Base-by-base conservation (phyloP, 2,113 vertebrate species). In the Cygnus atratus region DNA sequence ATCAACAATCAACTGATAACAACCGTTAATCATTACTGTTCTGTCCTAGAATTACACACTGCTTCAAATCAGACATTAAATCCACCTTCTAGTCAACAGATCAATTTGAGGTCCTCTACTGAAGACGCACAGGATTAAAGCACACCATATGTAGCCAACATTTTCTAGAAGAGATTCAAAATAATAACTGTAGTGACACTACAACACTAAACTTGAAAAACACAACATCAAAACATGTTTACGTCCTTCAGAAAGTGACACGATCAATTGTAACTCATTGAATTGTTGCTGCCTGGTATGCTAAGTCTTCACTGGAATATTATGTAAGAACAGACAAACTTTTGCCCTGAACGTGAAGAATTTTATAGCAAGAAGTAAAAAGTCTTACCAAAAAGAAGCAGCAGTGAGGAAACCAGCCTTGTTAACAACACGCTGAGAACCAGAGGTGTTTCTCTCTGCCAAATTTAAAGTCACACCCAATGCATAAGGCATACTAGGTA, bases 1-100 rank as follows among this genome's bases (percentile, higher is more conserved):
- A 41, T 63, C 31, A 75, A 75, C 90, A 93, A 81, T 77, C 92
- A 96, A 19, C 78, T 61, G 9, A 80, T 78, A 95, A 89, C 67
- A 93, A 68, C 89, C 52, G 66, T 62, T 11, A 92, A 52, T 80
- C 74, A 81, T 80, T 85, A 79, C 52, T 31, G 20, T 19, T 94
- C 90, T 62, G 46, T 76, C 68, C 78, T 57, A 71, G 79, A 84
- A 62, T 41, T 66, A 39, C 93, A 90, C 65, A 93, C 78, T 84
- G 14, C 73, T 84, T 83, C 78, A 88, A 50, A 90, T 37, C 4
- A 1, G 84, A 85, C 74, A 76, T 61, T 76, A 91, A 95, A 93
- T 83, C 77, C 54, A 73, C 88, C 88, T 95, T 59, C 74, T 39
- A 80, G n/a, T 58, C 71, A 84, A 89, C 87, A 91, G 66, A 82